Percentiles rank a stretch among this genome's conserved stretches.
Conservation (phyloP, 2,113 vertebrate species). For the Ammospiza nelsoni region DNA sequence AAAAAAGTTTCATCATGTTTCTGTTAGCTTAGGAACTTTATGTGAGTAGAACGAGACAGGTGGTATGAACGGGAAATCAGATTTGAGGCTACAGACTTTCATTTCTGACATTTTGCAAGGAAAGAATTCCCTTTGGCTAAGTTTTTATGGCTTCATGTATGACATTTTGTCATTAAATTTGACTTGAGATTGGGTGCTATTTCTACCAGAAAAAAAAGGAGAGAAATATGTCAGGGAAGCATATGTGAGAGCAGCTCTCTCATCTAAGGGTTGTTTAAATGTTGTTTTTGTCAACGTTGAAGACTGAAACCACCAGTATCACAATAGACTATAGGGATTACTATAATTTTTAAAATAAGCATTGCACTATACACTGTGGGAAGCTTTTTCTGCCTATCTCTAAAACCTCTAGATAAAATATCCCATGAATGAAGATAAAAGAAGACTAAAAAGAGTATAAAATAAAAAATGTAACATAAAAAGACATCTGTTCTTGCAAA, state of each 20-base stretch:
- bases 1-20: background rate
- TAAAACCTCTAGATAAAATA: background rate
- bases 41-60: background rate
- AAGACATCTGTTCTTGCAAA: background rate
- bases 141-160: slow-evolving; percentile 19
- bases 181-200: slow-evolving; percentile 22
- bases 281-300: background rate
- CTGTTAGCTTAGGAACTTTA: background rate
- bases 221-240: slow-evolving; percentile 5
- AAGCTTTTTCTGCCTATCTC: background rate
- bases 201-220: background rate
- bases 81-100: slow-evolving; percentile 16
- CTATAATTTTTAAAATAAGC: background rate
- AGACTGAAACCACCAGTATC: background rate
- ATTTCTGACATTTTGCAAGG: slow-evolving; percentile 48
- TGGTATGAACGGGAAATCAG: slow-evolving; percentile 18
- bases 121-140: slow-evolving; percentile 40
- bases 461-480: background rate
- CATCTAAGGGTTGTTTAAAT: background rate
- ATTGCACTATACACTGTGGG: background rate
- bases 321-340: background rate
- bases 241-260: background rate
- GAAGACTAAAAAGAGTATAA: background rate
- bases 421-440: background rate
- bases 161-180: slow-evolving; percentile 62